Evolutionary conservation across 2,797 vertebrate species (phyloP).

Genomic region (Esox masquinongy): DNA sequence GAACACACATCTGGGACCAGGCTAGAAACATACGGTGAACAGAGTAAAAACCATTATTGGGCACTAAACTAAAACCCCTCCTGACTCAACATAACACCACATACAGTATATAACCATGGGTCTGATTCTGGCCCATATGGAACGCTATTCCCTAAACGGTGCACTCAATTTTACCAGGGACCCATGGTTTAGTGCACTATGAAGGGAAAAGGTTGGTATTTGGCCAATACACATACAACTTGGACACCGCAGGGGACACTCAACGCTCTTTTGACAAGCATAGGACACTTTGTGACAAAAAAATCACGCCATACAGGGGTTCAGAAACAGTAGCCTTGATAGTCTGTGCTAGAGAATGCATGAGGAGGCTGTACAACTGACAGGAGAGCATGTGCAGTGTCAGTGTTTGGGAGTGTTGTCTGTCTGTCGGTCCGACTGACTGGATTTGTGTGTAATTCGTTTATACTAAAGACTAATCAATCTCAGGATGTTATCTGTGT

Average conservation of each 20-base stretch:
- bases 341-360: neutral
- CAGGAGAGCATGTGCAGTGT: neutral
- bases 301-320: neutral
- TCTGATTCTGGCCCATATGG: neutral
- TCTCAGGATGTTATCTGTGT: neutral
- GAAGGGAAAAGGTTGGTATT: neutral
- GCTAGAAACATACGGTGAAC: neutral
- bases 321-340: neutral
- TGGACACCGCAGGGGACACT: neutral
- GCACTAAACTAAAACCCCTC: neutral
- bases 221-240: neutral
- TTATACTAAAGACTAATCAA: neutral
- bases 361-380: neutral
- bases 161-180: neutral
- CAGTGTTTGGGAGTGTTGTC: slow-evolving; percentile 2
- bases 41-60: slow-evolving; percentile 2
- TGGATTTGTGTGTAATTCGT: neutral
- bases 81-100: neutral
- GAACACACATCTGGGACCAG: too few species aligned
- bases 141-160: neutral
- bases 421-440: neutral
- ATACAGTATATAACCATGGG: neutral
- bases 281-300: slow-evolving; percentile 14
- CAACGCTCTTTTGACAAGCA: slow-evolving; percentile 1
- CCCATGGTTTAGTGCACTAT: neutral